These are phyloP conservation scores for Microcebus murinus DNA, from an alignment of 2,113 vertebrate species.

Conservation along the genomic window DNA sequence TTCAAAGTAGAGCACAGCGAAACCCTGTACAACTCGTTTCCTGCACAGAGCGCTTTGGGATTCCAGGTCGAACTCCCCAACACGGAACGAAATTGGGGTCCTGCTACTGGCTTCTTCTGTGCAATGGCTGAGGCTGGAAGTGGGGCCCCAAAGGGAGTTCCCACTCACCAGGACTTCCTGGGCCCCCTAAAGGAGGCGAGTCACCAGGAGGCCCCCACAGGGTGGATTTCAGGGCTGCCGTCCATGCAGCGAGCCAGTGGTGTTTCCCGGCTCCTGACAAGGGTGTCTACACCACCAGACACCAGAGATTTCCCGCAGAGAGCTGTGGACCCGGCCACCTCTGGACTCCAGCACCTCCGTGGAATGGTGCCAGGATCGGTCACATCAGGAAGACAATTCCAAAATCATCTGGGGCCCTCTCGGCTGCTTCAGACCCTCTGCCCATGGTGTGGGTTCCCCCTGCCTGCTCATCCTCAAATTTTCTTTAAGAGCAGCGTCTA, in stretches of 20 bases:
- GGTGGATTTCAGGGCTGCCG: neutral
- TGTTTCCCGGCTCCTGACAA: neutral
- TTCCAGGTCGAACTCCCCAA: neutral
- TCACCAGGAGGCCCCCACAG: fast-evolving
- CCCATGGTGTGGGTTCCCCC: neutral
- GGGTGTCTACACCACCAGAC: neutral
- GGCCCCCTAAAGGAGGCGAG: neutral
- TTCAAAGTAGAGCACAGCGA: fast-evolving
- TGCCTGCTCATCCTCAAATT: neutral
- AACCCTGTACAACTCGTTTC: neutral
- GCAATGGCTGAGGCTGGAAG: neutral
- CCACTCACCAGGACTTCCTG: neutral
- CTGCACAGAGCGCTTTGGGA: neutral
- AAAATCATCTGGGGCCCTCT: neutral
- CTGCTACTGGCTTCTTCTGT: neutral
- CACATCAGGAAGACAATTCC: neutral
- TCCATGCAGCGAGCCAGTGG: neutral
- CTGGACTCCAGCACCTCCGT: neutral
- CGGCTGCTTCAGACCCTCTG: neutral
- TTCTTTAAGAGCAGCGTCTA: neutral
- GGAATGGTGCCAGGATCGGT: neutral
- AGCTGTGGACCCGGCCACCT: neutral
- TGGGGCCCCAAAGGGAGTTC: neutral
- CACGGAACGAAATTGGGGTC: neutral
- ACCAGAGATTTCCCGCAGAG: neutral